Base-by-base conservation (phyloP, 2,797 vertebrate species). In the Aeoliscus strigatus region DNA sequence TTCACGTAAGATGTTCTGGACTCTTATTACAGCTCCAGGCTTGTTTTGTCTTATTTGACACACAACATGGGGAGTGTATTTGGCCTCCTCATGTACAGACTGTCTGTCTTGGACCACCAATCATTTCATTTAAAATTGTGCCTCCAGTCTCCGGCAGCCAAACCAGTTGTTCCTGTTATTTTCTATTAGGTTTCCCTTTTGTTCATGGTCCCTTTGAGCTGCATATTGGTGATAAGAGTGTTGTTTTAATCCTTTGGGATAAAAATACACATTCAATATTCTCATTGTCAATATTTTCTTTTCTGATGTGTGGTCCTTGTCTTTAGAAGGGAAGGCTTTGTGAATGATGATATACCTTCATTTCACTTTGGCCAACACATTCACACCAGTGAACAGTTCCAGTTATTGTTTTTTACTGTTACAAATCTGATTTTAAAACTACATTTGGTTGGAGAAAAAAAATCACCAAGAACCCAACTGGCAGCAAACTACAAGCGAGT, bases 11-110 rank as follows among this genome's bases (percentile, higher is more conserved):
- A 64, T 9, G 12, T 49, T 14, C 38, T 50, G 27, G 7, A 18
- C 27, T 46, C 21, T 76, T 74, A 70, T 73, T 69, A 38, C 37
- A 40, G 60, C 76, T 69, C 35, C 38, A 11, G 68, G 67, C 62
- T 60, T 13, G 31, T 27, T 51, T 66, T 37, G 45, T 67, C 51
- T 73, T 28, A 10, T 51, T 17, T 10, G 54, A 40, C 18, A 29
- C 17, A 38, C 33, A 64, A 57, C 27, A 35, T 24, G 25, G 33
- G 50, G 36, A 30, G 31, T 39, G 30, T 15, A 27, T 36, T 52
- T 17, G 5, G 25, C 29, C 6, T 46, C 47, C 24, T 43, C 12
- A 10, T 17, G 25, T 15, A 28, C 0, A 27, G 53, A 37, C 8
- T 0, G 11, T n/a, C n/a, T 25, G 66, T 63, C 42, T 46, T 24